Evolutionary conservation across 2,113 vertebrate genomes (phyloP).

Genomic region (Xenopus borealis): DNA sequence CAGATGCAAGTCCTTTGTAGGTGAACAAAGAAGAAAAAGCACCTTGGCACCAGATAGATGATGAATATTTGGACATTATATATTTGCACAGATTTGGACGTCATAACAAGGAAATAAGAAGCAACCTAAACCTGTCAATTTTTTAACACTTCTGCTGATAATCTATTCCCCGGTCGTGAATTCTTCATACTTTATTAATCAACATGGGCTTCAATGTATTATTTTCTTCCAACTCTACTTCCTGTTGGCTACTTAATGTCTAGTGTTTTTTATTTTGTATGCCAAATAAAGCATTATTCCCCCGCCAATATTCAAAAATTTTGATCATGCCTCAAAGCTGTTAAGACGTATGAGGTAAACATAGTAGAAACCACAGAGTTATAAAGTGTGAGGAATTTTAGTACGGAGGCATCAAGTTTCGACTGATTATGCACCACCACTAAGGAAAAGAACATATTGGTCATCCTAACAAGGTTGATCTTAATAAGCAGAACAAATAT

Average conservation of each 20-base stretch:
- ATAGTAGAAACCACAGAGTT: neutral
- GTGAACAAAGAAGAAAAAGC: no score
- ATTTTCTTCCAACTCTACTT: no score
- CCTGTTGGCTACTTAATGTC: neutral
- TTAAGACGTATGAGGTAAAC: constrained; percentile 12
- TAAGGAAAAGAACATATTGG: neutral
- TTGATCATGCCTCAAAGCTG: constrained; percentile 3
- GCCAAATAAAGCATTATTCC: constrained; percentile 31
- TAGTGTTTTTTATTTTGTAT: neutral
- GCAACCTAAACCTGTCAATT: no score
- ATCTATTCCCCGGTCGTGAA: no score
- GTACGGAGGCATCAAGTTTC: neutral
- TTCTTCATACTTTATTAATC: no score
- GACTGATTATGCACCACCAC: neutral
- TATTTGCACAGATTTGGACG: no score
- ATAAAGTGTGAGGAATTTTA: constrained; percentile 27
- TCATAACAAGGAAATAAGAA: no score
- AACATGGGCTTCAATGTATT: no score
- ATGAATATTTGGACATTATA: no score
- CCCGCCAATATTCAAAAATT: constrained; percentile 10
- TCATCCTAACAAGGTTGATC: neutral
- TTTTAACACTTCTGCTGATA: no score
- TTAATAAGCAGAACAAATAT: neutral
- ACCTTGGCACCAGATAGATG: no score
- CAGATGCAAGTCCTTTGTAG: no score